phyloP scores from a whole-genome alignment of 2,888 invertebrate genomes.

The Cremastinae sp. region DNA sequence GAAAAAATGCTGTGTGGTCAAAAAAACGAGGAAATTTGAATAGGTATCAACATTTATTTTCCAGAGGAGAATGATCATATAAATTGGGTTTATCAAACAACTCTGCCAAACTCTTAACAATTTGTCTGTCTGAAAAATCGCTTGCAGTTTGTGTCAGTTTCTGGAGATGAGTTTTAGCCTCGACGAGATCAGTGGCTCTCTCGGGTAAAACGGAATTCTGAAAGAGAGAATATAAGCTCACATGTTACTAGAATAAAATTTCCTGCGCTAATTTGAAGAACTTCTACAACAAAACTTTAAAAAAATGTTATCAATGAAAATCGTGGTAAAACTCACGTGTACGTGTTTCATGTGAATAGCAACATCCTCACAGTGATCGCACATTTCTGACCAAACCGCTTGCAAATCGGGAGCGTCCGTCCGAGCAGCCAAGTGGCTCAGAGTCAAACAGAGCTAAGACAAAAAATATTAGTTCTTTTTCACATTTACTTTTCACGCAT shows the following conservation, averaged over 20 bases:
- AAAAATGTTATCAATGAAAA: not conserved
- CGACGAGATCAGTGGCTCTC: constrained; percentile 75
- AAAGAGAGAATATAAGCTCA: constrained; percentile 39
- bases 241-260: not conserved
- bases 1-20: too few relatives aligned
- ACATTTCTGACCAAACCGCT: constrained; percentile 73
- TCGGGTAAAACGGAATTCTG: constrained; percentile 77
- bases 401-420: constrained; percentile 73
- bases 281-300: not conserved
- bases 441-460: constrained; percentile 87
- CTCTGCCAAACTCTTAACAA: constrained; percentile 69
- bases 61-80: constrained; percentile 62
- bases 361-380: constrained; percentile 73
- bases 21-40: not conserved
- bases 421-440: constrained; percentile 85
- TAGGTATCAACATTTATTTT: constrained; percentile 41
- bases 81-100: constrained; percentile 70
- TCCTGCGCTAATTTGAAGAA: too few relatives aligned
- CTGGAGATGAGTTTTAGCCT: constrained; percentile 72
- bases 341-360: constrained; percentile 74
- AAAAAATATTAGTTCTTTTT: constrained; percentile 12
- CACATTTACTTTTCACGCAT: not conserved
- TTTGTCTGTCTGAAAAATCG: constrained; percentile 69
- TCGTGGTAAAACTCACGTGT: constrained; percentile 67
- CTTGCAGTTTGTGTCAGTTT: constrained; percentile 68